These are phyloP conservation scores for Pseudochirops corinnae DNA, from an alignment of 2,797 vertebrate genomes.

Conservation along the genomic window DNA sequence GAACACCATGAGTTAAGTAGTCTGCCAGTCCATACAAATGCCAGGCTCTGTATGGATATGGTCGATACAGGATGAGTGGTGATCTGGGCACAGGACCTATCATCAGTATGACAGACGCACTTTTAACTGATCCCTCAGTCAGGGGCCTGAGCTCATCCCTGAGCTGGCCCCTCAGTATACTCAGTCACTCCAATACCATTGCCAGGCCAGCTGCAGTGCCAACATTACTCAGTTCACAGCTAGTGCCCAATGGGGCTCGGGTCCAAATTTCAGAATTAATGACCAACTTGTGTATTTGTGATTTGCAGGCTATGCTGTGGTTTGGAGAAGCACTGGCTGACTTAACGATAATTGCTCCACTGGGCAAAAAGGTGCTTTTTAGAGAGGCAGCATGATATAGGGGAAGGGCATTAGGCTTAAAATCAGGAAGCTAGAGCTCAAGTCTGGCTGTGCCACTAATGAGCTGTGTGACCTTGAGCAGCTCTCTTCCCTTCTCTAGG, in stretches of 20 bases:
- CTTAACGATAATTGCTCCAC: background rate
- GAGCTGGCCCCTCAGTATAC: slow-evolving; percentile 57
- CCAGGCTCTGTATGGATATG: slow-evolving; percentile 27
- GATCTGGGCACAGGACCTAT: background rate
- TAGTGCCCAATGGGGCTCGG: slow-evolving; percentile 11
- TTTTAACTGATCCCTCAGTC: slow-evolving; percentile 29
- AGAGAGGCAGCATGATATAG: background rate
- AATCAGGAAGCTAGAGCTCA: background rate
- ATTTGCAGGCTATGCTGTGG: slow-evolving; percentile 9
- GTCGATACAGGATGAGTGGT: slow-evolving; percentile 19
- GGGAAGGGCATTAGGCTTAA: background rate
- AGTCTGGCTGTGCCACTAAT: background rate
- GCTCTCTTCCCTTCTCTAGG: background rate
- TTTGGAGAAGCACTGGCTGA: background rate
- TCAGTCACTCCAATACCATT: slow-evolving; percentile 52
- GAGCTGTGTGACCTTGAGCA: background rate
- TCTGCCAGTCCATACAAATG: background rate
- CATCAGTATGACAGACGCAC: slow-evolving; percentile 37
- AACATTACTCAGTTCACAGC: slow-evolving; percentile 60
- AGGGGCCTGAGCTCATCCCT: slow-evolving; percentile 49
- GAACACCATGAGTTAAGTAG: background rate
- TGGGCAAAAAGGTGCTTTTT: background rate
- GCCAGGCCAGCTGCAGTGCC: slow-evolving; percentile 43
- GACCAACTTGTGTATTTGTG: slow-evolving; percentile 40
- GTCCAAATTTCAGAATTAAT: slow-evolving; percentile 61